Conservation (phyloP, 2,113 vertebrate genomes). For the Copsychus sechellarum region DNA sequence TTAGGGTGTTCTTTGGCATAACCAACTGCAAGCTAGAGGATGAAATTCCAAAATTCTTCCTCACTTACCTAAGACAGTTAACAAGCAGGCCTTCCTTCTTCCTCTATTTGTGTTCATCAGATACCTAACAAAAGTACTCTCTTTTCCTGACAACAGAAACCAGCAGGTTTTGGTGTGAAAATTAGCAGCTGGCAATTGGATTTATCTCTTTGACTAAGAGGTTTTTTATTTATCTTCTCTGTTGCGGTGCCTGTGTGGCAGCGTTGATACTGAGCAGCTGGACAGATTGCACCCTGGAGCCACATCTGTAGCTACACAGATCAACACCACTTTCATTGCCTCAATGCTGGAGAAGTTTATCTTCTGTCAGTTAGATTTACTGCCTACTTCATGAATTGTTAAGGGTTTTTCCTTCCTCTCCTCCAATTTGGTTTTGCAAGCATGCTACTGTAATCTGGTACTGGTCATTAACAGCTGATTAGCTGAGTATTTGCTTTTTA, state of each 20-base stretch:
- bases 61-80: background rate
- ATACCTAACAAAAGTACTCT: background rate
- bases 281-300: slow-evolving; percentile 77
- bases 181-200: slow-evolving; percentile 45
- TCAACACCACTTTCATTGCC: slow-evolving; percentile 72
- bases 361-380: slow-evolving; percentile 76
- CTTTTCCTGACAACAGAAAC: slow-evolving; percentile 4
- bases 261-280: slow-evolving; percentile 73
- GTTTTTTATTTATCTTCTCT: slow-evolving; percentile 75
- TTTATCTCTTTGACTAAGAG: slow-evolving; percentile 72
- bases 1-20: background rate
- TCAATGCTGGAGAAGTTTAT: slow-evolving; percentile 70
- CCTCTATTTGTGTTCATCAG: background rate
- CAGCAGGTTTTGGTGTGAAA: slow-evolving; percentile 54
- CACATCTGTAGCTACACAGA: slow-evolving; percentile 72
- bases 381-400: slow-evolving; percentile 60
- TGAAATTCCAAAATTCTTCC: background rate
- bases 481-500: slow-evolving; percentile 17
- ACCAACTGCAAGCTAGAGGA: background rate
- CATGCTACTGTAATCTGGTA: slow-evolving; percentile 7
- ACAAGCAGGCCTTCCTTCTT: background rate
- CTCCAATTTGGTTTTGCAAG: slow-evolving; percentile 30
- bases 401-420: slow-evolving; percentile 9
- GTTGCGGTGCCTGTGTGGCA: slow-evolving; percentile 72
- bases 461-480: slow-evolving; percentile 37